Conservation (phyloP, 2,888 invertebrate genomes). For the Cancer borealis region DNA sequence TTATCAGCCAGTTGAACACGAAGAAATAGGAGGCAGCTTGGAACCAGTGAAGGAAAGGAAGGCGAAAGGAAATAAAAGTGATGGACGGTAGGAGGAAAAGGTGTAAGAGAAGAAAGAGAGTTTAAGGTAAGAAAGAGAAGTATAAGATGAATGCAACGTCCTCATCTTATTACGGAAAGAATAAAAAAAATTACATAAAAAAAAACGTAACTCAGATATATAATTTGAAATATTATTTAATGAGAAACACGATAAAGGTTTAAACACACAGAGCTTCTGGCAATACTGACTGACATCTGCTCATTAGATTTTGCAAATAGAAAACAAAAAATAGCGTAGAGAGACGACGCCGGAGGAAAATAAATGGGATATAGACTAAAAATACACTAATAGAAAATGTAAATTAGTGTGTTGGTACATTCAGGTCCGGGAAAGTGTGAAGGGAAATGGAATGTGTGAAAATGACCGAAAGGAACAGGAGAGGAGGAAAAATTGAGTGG, state of each 20-base stretch:
- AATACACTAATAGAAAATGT: constrained; percentile 33
- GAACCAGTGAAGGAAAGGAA: background rate
- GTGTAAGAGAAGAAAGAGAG: background rate
- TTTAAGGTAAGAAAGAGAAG: background rate
- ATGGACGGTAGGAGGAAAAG: background rate
- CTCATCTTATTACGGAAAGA: background rate
- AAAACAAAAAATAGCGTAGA: background rate
- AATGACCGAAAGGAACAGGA: background rate
- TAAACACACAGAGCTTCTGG: too few relatives aligned
- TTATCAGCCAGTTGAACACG: background rate
- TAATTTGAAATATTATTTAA: too few relatives aligned
- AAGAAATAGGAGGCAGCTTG: background rate
- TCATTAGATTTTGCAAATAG: background rate
- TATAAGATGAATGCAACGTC: background rate
- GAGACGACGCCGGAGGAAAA: background rate
- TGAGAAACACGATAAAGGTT: too few relatives aligned
- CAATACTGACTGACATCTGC: background rate
- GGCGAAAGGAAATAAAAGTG: background rate
- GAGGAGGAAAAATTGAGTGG: background rate
- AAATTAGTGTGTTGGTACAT: background rate
- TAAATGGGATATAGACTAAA: background rate
- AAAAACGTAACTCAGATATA: too few relatives aligned
- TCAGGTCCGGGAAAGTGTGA: background rate
- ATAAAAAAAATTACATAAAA: too few relatives aligned
- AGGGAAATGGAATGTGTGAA: background rate